Percentiles rank a stretch among this genome's conserved stretches.
These are phyloP conservation scores for Muraenolepis orangiensis DNA, from an alignment of 2,797 vertebrate species.

Conservation along the genomic window DNA sequence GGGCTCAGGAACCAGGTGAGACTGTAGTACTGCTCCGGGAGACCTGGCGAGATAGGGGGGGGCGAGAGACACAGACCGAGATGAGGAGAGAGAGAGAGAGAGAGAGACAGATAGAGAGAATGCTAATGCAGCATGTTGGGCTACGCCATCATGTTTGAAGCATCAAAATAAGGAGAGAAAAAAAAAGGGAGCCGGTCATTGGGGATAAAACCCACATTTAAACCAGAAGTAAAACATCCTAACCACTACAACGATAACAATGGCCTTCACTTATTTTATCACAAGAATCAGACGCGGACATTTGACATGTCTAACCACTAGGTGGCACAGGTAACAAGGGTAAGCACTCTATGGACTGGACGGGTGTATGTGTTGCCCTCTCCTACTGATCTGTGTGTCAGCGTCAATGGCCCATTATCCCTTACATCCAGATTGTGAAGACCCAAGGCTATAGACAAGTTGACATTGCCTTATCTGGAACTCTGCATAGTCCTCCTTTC, in stretches of 20 bases:
- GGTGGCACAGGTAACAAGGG: background rate
- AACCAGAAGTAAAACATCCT: background rate
- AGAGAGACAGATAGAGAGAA: background rate
- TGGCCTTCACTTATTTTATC: no score
- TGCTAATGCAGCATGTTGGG: no score
- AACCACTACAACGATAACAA: background rate
- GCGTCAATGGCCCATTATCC: background rate
- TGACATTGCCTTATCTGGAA: background rate
- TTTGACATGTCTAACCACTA: background rate
- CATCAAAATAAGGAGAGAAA: no score
- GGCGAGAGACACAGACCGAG: slow-evolving; percentile 4
- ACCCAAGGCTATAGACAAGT: background rate
- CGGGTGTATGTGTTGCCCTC: background rate
- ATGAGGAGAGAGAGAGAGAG: background rate
- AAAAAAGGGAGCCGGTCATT: background rate
- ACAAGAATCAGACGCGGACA: no score
- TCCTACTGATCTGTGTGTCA: background rate
- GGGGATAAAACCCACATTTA: background rate
- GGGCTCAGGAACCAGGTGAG: slow-evolving; percentile 98
- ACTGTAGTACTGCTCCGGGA: slow-evolving; percentile 98
- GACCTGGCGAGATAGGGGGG: slow-evolving; percentile 74
- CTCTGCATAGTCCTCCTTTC: background rate
- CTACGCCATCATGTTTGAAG: no score
- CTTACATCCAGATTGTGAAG: background rate
- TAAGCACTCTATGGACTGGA: no score